Evolutionary conservation across 2,888 invertebrate genomes (phyloP), one percentile per base, ranked within the genome.

Genomic region (Toxonevra muliebris): DNA sequence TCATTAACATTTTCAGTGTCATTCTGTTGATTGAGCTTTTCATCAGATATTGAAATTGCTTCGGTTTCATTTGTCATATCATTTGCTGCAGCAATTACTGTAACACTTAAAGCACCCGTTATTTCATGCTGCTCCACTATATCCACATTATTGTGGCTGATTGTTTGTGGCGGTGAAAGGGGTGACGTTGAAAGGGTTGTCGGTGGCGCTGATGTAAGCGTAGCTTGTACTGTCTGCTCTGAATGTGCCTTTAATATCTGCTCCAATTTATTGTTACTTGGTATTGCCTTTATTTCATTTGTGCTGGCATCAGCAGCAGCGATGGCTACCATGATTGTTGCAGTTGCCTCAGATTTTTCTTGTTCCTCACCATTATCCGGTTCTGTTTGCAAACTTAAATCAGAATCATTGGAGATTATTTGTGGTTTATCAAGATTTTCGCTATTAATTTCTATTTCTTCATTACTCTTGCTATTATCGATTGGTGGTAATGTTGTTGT

Each of bases 241-340:
- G 65, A 52, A 15, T 63, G 62, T n/a, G 65, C 65, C 30, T 54
- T 12, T 55, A 70, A 17, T 15, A 68, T 65, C 20, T 65, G 65
- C 19, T 67, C 15, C 17, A 70, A 13, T 0, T 58, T 53, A 8
- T 59, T 57, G 15, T 59, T 30, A 3, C n/a, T 13, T 2, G 40
- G 11, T 13, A 45, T 60, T 45, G 12, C 15, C 50, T 66, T 57
- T 17, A 30, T n/a, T 8, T 57, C 57, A 57, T 19, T 57, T 9
- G 17, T 57, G 20, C 1, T 67, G 17, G 20, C 52, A 1, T 53
- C 58, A 11, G 42, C 12, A 5, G 5, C 11, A 42, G 41, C 30
- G n/a, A 12, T 15, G 8, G 12, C 55, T 19, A 20, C 30, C 55
- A 55, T 15, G 7, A 20, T 19, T 40, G 57, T 19, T 40, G 57